A percentile compares a stretch with the other conserved stretches of the same genome.
These are phyloP conservation scores for Spinus olivaceus DNA, from an alignment of 2,797 vertebrate genomes.

Conservation along the genomic window DNA sequence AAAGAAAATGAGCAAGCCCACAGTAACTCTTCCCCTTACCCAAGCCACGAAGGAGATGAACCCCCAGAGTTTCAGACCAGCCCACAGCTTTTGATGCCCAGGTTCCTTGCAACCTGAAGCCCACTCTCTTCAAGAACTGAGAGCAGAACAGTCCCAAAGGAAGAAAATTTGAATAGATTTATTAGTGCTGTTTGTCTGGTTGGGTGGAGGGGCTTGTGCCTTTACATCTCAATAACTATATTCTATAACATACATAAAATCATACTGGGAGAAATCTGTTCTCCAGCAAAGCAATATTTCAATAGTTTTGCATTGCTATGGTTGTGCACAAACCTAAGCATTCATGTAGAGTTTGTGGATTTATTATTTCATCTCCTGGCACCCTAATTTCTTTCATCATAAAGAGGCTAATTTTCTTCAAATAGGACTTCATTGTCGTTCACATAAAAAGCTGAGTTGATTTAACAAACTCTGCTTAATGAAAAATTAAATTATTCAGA, in stretches of 20 bases:
- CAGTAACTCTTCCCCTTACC: background rate
- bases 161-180: background rate
- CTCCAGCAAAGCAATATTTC: background rate
- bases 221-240: background rate
- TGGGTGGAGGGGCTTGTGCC: background rate
- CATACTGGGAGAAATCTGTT: background rate
- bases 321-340: background rate
- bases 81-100: background rate
- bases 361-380: background rate
- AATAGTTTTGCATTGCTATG: background rate
- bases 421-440: background rate
- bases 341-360: background rate
- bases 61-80: background rate
- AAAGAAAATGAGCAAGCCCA: background rate
- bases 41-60: background rate
- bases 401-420: conserved; percentile 15
- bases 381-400: background rate
- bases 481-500: conserved; percentile 53
- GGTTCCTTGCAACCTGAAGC: background rate
- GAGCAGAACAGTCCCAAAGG: background rate
- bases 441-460: conserved; percentile 17
- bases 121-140: background rate
- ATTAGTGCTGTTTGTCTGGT: background rate
- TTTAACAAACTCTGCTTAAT: conserved; percentile 41
- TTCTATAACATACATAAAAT: background rate